Evolutionary conservation across 2,797 vertebrate species (phyloP).

Genomic region (Myripristis jacobus): DNA sequence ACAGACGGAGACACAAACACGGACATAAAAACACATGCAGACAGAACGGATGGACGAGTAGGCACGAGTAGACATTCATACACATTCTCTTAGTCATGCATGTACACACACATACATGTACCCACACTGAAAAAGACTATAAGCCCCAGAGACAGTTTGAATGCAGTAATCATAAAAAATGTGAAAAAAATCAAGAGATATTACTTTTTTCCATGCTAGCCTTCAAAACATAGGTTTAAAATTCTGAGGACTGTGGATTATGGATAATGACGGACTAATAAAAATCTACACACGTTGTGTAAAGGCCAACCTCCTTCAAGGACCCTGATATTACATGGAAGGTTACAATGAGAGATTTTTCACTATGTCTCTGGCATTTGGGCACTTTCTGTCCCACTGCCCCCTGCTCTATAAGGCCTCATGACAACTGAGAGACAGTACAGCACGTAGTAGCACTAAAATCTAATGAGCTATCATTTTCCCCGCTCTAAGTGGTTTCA

Average conservation of each 20-base stretch:
- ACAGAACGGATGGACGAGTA: neutral
- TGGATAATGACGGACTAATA: slow-evolving; percentile 60
- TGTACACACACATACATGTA: slow-evolving; percentile 15
- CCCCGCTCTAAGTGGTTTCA: slow-evolving; percentile 72
- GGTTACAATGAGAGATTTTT: slow-evolving; percentile 62
- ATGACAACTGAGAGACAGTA: slow-evolving; percentile 43
- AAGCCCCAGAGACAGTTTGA: slow-evolving; percentile 57
- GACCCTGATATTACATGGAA: slow-evolving; percentile 59
- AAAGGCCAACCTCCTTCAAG: slow-evolving; percentile 62
- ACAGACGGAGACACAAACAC: slow-evolving; percentile 39
- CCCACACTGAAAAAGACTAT: slow-evolving; percentile 46
- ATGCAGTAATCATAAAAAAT: slow-evolving; percentile 65
- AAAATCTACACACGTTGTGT: slow-evolving; percentile 51
- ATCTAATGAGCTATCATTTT: slow-evolving; percentile 79
- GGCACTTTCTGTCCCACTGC: slow-evolving; percentile 62
- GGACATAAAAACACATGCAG: slow-evolving; percentile 47
- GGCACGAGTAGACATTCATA: slow-evolving; percentile 10
- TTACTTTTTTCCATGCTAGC: slow-evolving; percentile 48
- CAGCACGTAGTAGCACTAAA: slow-evolving; percentile 73
- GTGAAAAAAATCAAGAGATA: slow-evolving; percentile 36
- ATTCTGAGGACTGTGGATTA: slow-evolving; percentile 65
- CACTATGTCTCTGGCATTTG: slow-evolving; percentile 61
- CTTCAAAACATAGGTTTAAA: slow-evolving; percentile 63
- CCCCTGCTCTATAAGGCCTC: slow-evolving; percentile 68
- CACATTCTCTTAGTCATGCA: slow-evolving; percentile 56